These are phyloP conservation scores for Myotis daubentonii DNA, from an alignment of 2,797 vertebrate genomes.

Conservation along the genomic window DNA sequence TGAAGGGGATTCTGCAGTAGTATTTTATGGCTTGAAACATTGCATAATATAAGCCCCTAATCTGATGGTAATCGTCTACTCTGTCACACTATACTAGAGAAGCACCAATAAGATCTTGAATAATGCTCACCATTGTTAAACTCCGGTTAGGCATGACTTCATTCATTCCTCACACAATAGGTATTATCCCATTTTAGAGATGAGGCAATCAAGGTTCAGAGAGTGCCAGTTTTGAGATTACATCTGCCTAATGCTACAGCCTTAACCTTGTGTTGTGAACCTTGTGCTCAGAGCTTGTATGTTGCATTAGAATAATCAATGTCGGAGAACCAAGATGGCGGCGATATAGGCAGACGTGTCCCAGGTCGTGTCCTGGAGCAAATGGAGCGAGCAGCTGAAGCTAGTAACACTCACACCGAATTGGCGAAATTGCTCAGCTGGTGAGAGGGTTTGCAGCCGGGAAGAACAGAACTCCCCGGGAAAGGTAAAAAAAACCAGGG, in stretches of 20 bases:
- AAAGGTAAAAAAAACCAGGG: no score
- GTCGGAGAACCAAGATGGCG: no score
- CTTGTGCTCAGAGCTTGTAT: neutral
- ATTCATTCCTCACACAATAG: neutral
- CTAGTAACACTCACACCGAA: no score
- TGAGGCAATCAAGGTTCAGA: neutral
- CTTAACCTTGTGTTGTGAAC: neutral
- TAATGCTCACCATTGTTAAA: neutral
- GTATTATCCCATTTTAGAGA: neutral
- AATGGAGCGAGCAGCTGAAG: no score
- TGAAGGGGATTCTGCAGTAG: neutral
- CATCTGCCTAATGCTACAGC: neutral
- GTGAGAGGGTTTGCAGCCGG: no score
- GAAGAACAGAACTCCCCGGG: no score
- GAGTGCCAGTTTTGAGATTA: neutral
- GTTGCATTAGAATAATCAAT: neutral
- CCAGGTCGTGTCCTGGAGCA: no score
- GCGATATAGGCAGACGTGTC: no score
- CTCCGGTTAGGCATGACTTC: neutral
- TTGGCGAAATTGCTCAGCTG: no score
- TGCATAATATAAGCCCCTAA: neutral
- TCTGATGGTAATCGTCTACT: neutral
- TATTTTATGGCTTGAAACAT: conserved; percentile 40
- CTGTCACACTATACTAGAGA: neutral
- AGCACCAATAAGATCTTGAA: neutral